Base-by-base conservation (phyloP, 2,797 vertebrate species). In the Gallinago solitaria region DNA sequence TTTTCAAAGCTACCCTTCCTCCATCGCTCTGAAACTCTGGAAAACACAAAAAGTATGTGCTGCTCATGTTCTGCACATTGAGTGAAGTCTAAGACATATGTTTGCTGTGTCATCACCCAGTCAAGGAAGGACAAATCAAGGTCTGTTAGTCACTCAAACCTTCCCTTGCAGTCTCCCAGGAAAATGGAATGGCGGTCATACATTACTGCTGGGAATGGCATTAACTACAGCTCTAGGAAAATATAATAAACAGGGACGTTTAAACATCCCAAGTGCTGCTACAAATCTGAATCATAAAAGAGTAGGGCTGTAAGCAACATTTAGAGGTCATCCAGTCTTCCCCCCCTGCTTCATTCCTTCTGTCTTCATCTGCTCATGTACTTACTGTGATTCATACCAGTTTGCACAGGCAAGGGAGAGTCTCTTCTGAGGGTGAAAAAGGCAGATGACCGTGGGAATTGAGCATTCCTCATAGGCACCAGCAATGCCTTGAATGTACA, bases 1-100 rank as follows among this genome's bases (percentile, higher is more conserved):
- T 83, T 93, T 87, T 75, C 53, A 64, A 68, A 91, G 57, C 1
- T 1, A 2, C 48, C 32, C 23, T 5, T 77, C 74, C 32, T 64
- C 0, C 0, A 37, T 77, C 3, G 1, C 1, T 8, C 0, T 18
- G 23, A 45, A 77, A 79, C 28, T 83, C 39, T 28, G 35, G 67
- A 84, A 56, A 39, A 30, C 23, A 21, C 23, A 21, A 50, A 61
- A 67, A 23, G 24, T 21, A 5, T 8, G 3, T 24, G 30, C 60
- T 79, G n/a, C 47, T 87, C 17, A 2, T 8, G 12, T 39, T 70
- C 59, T 70, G 59, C 50, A 23, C 4, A 0, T 6, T 11, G 30
- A 68, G 65, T 70, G 43, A 77, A 16, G 60, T 74, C 47, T 9
- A 59, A 16, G 75, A 21, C 33, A 15, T 24, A 11, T 4, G 9